Conservation (phyloP, 2,797 vertebrate species). For the Periparus ater region DNA sequence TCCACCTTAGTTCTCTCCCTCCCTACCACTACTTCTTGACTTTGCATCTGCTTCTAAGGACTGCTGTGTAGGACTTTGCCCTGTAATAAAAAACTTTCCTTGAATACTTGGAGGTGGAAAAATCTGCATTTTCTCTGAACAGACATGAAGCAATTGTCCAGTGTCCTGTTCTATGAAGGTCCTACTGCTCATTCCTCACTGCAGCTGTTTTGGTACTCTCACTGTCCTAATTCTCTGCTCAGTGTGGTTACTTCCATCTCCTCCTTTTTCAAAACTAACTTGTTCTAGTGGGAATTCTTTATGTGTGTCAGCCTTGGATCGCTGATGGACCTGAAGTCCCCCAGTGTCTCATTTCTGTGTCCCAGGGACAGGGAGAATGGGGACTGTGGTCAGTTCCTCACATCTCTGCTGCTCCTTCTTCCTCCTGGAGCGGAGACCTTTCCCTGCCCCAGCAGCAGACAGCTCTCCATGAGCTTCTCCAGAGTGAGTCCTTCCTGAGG, state of each 20-base stretch:
- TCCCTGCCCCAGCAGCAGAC: neutral
- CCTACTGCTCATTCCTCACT: neutral
- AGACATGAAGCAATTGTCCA: neutral
- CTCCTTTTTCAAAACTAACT: neutral
- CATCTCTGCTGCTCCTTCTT: neutral
- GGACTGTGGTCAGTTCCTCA: fast-evolving
- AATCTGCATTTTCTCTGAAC: neutral
- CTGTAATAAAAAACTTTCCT: neutral
- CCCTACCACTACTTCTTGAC: fast-evolving
- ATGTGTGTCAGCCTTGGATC: neutral
- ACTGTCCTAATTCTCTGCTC: neutral
- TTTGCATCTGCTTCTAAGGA: neutral
- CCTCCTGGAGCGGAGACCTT: neutral
- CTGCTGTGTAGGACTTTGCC: neutral
- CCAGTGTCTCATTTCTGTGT: neutral
- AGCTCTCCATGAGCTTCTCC: neutral
- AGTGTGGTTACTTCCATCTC: neutral
- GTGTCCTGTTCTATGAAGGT: neutral
- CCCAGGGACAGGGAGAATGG: neutral
- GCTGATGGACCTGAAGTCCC: neutral
- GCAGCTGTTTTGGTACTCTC: neutral
- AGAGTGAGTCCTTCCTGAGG: neutral
- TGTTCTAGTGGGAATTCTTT: neutral
- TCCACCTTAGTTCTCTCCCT: neutral
- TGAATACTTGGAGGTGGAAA: neutral